Conservation (phyloP, 2,797 vertebrate genomes). For the Spea hammondii region DNA sequence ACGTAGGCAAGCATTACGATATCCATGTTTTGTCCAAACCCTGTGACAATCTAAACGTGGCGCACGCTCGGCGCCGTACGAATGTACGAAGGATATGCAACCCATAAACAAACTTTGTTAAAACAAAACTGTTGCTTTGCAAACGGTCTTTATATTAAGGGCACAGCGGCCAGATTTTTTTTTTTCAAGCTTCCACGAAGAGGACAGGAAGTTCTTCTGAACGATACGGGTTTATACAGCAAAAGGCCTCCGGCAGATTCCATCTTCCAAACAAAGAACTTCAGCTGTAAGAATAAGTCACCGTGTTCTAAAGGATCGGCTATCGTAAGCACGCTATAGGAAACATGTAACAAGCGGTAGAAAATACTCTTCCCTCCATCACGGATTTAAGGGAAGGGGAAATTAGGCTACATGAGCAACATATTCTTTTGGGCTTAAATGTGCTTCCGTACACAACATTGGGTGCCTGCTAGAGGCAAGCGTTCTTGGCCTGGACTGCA, state of each 20-base stretch:
- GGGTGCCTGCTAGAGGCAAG: background rate
- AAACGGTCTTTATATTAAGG: background rate
- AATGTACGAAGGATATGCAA: no score
- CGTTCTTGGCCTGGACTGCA: background rate
- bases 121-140: no score
- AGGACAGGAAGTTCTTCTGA: no score
- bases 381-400: background rate
- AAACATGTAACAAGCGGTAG: background rate
- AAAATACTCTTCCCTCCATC: background rate
- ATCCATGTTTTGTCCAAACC: no score
- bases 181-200: no score
- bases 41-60: no score
- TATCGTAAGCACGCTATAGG: background rate
- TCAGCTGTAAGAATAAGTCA: background rate
- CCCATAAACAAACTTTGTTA: no score
- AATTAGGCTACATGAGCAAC: background rate
- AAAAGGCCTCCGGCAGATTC: background rate
- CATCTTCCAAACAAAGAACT: background rate
- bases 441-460: background rate
- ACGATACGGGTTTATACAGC: background rate
- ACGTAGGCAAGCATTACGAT: no score
- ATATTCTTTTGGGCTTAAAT: background rate
- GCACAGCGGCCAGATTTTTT: background rate
- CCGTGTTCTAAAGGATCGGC: background rate
- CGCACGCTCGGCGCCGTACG: no score